These are phyloP conservation scores for Andrena fulva DNA, from an alignment of 2,888 invertebrate genomes.

Conservation along the genomic window DNA sequence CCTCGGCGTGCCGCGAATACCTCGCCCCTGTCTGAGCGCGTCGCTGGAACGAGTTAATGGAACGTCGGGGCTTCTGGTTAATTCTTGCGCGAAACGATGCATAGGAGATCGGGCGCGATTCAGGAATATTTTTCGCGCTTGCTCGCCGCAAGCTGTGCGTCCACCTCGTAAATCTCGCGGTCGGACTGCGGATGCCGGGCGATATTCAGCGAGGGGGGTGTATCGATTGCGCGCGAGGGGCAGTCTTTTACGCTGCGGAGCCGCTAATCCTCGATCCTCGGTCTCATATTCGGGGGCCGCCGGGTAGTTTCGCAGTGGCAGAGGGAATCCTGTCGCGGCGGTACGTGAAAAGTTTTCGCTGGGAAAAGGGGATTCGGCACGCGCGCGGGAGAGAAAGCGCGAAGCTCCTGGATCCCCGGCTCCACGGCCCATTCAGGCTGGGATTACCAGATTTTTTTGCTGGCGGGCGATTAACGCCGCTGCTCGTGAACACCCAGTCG, in stretches of 20 bases:
- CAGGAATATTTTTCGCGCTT: not conserved
- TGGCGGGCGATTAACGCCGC: not conserved
- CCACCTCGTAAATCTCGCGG: slow-evolving; percentile 18
- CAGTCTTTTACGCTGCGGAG: slow-evolving; percentile 20
- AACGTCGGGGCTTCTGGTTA: not conserved
- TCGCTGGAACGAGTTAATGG: not conserved
- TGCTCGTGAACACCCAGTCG: not conserved
- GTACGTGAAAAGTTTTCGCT: slow-evolving; percentile 27
- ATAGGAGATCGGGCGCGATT: not conserved
- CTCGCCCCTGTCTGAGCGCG: not conserved
- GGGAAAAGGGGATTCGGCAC: slow-evolving; percentile 39
- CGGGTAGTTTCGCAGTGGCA: slow-evolving; percentile 1
- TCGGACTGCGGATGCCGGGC: not conserved
- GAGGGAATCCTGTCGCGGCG: slow-evolving; percentile 5
- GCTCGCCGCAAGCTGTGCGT: not conserved
- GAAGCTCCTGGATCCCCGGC: slow-evolving; percentile 19
- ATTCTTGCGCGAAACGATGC: not conserved
- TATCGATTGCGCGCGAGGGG: slow-evolving; percentile 40
- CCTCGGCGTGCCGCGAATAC: slow-evolving; percentile 55
- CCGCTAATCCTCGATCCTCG: slow-evolving; percentile 47
- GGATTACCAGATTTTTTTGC: slow-evolving; percentile 45
- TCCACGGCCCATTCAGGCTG: slow-evolving; percentile 16
- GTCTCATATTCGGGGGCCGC: slow-evolving; percentile 20
- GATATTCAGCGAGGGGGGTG: not conserved
- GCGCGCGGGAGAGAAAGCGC: slow-evolving; percentile 11